Evolutionary conservation across 2,888 invertebrate genomes (phyloP).

Genomic region (Caenorhabditis auriculariae): DNA sequence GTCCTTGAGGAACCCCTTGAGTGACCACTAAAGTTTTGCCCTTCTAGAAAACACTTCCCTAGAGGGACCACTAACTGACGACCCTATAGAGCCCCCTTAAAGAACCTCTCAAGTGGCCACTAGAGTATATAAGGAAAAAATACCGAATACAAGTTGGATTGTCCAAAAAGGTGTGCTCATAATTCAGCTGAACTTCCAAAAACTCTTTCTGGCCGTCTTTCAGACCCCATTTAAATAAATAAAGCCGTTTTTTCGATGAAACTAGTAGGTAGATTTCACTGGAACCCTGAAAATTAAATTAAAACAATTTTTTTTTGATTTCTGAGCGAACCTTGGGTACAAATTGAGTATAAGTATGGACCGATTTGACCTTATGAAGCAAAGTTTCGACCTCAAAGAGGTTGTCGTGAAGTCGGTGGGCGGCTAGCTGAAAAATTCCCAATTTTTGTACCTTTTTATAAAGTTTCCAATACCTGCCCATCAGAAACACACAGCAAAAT

Average conservation of each 20-base stretch:
- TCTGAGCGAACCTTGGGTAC: constrained; percentile 10
- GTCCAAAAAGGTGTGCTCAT: constrained; percentile 22
- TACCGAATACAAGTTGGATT: constrained; percentile 24
- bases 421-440: constrained; percentile 18
- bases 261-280: constrained; percentile 45
- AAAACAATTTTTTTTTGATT: neutral
- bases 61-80: too few species aligned
- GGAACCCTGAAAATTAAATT: constrained; percentile 6
- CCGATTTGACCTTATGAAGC: constrained; percentile 30
- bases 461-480: constrained; percentile 31
- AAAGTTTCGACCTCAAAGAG: constrained; percentile 24
- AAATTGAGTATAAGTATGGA: constrained; percentile 27
- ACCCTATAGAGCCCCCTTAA: too few species aligned
- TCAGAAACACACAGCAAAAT: constrained; percentile 52
- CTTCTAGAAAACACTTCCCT: too few species aligned
- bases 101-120: too few species aligned
- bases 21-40: too few species aligned
- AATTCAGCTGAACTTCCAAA: constrained; percentile 43
- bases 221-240: constrained; percentile 59
- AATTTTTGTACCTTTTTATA: constrained; percentile 16
- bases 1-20: too few species aligned
- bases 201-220: constrained; percentile 66
- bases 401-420: constrained; percentile 23
- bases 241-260: constrained; percentile 42
- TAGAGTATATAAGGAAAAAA: neutral